Percentiles rank a stretch among this genome's conserved stretches.
Conservation (phyloP, 2,888 invertebrate species). For the Drosophila infuscata region DNA sequence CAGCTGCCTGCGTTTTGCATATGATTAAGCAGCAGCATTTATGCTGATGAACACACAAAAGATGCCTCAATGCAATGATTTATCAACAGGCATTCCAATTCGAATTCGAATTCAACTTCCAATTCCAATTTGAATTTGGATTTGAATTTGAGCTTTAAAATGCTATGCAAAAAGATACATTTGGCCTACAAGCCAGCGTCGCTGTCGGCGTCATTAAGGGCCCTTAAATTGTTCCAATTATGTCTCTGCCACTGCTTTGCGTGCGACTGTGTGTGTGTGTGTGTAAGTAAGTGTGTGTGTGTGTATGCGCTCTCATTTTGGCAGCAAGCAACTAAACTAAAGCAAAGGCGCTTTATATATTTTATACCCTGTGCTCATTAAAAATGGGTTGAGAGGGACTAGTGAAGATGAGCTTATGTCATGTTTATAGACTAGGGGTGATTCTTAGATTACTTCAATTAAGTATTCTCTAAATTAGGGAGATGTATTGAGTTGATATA, state of each 20-base stretch:
- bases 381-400: neutral
- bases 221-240: constrained; percentile 79
- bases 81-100: constrained; percentile 44
- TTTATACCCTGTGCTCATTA: constrained; percentile 4
- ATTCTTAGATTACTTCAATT: neutral
- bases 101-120: constrained; percentile 11
- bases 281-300: constrained; percentile 47
- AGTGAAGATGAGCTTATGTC: neutral
- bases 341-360: constrained; percentile 61
- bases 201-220: constrained; percentile 73
- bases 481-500: neutral
- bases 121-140: constrained; percentile 29
- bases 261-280: constrained; percentile 38
- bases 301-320: constrained; percentile 65
- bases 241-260: constrained; percentile 57
- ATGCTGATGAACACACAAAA: constrained; percentile 11
- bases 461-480: neutral
- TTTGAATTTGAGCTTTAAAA: constrained; percentile 58
- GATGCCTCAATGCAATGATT: constrained; percentile 42
- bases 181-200: constrained; percentile 66
- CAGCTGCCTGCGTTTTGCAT: constrained; percentile 41
- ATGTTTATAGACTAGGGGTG: neutral
- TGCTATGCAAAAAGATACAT: constrained; percentile 57
- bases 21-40: constrained; percentile 45
- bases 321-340: constrained; percentile 36